These are phyloP conservation scores for Petrolisthes cinctipes DNA, from an alignment of 2,888 invertebrate species.

Conservation along the genomic window DNA sequence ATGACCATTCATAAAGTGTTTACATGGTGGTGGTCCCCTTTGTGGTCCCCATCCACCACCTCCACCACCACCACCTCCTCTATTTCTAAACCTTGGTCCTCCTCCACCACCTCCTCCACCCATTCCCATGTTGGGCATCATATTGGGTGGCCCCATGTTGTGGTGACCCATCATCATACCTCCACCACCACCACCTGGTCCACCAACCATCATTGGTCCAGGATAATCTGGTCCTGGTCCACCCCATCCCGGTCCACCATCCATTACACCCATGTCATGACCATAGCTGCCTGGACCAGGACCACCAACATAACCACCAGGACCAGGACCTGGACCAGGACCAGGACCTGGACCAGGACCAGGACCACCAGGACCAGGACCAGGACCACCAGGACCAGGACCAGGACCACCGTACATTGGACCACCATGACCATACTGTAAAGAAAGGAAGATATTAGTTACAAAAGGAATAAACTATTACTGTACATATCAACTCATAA, in stretches of 20 bases:
- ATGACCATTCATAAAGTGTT: slow-evolving; percentile 83
- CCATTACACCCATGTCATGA: slow-evolving; percentile 35
- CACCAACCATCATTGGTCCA: slow-evolving; percentile 48
- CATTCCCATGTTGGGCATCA: slow-evolving; percentile 56
- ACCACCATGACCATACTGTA: slow-evolving; percentile 18
- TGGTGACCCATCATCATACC: slow-evolving; percentile 49
- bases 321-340: slow-evolving; percentile 3
- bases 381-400: slow-evolving; percentile 28
- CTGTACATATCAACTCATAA: not conserved
- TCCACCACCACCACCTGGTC: slow-evolving; percentile 22
- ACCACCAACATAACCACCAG: not conserved
- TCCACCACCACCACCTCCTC: slow-evolving; percentile 11
- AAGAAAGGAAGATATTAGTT: slow-evolving; percentile 1
- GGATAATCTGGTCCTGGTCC: slow-evolving; percentile 52
- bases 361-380: slow-evolving; percentile 13
- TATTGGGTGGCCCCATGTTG: slow-evolving; percentile 44
- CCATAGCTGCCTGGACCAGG: slow-evolving; percentile 30
- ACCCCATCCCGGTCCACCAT: slow-evolving; percentile 43
- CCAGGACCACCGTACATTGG: slow-evolving; percentile 35
- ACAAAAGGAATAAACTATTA: not conserved
- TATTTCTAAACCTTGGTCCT: slow-evolving; percentile 35
- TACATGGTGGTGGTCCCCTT: slow-evolving; percentile 73
- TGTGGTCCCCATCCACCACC: slow-evolving; percentile 41
- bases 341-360: slow-evolving; percentile 13
- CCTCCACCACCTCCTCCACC: slow-evolving; percentile 36